Percentiles rank a stretch among this genome's conserved stretches.
These are phyloP conservation scores for Lasioglossum morio DNA, from an alignment of 2,888 invertebrate genomes.

Conservation along the genomic window DNA sequence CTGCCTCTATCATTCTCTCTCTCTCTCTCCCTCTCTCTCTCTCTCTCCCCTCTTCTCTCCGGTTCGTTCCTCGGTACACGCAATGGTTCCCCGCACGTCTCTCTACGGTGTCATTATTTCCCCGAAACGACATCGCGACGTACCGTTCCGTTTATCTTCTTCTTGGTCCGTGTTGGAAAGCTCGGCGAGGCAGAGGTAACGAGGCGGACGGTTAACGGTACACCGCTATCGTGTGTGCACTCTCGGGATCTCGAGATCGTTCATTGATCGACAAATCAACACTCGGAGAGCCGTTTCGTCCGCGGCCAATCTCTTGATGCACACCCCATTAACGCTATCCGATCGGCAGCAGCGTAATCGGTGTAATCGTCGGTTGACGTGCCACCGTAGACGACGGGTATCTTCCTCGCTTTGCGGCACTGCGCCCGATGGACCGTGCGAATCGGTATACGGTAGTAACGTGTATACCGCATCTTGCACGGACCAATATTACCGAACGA, in stretches of 20 bases:
- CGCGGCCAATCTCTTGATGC: conserved; percentile 53
- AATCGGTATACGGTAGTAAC: conserved; percentile 16
- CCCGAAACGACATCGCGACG: background rate
- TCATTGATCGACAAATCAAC: conserved; percentile 48
- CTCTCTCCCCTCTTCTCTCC: background rate
- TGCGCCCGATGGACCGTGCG: background rate
- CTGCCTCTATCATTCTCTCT: conserved; percentile 2
- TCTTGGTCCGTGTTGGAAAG: background rate
- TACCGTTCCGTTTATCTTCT: conserved; percentile 8
- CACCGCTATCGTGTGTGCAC: conserved; percentile 14
- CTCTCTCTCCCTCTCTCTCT: background rate
- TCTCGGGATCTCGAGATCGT: conserved; percentile 33
- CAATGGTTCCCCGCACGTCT: conserved; percentile 12
- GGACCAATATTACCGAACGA: background rate
- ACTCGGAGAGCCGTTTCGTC: conserved; percentile 49
- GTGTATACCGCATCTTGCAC: background rate
- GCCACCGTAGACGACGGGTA: conserved; percentile 32
- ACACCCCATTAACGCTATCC: conserved; percentile 45
- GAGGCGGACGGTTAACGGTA: conserved; percentile 4
- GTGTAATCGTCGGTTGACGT: conserved; percentile 56
- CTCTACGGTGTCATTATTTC: conserved; percentile 13
- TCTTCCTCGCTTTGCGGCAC: background rate
- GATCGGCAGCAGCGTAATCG: conserved; percentile 46
- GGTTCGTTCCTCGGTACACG: conserved; percentile 25
- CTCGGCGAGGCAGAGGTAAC: background rate